A percentile compares a stretch with the other conserved stretches of the same genome.
phyloP scores from a whole-genome alignment of 2,888 invertebrate genomes.

The Anodontia alba region DNA sequence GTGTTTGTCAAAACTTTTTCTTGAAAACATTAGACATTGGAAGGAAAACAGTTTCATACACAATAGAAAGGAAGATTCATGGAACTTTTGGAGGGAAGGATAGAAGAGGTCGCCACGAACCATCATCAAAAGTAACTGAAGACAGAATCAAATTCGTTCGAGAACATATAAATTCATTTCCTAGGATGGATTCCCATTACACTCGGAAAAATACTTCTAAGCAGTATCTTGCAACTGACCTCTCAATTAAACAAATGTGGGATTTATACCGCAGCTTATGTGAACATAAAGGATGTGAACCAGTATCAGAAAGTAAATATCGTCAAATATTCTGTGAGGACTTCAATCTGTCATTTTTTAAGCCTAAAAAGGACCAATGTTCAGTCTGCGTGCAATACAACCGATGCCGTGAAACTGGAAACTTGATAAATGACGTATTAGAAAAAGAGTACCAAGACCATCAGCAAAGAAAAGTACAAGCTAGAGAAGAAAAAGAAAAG shows the following conservation, averaged over 20 bases:
- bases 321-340: conserved; percentile 50
- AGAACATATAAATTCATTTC: conserved; percentile 10
- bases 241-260: too few relatives aligned
- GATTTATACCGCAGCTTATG: too few relatives aligned
- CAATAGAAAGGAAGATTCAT: background rate
- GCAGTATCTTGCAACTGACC: too few relatives aligned
- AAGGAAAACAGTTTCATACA: background rate
- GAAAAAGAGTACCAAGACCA: conserved; percentile 13
- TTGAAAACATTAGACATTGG: background rate
- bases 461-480: conserved; percentile 25
- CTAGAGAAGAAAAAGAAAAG: conserved; percentile 21
- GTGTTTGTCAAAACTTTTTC: background rate
- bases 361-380: conserved; percentile 39
- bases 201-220: background rate
- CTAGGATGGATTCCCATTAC: conserved; percentile 21
- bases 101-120: background rate
- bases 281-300: conserved; percentile 18
- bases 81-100: background rate
- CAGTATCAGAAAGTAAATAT: conserved; percentile 44
- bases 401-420: conserved; percentile 8
- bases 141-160: background rate
- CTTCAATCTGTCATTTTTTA: conserved; percentile 19
- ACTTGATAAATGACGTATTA: background rate
- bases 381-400: background rate
- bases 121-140: background rate